Evolutionary conservation across 2,113 vertebrate species (phyloP).

Genomic region (Abramis brama): DNA sequence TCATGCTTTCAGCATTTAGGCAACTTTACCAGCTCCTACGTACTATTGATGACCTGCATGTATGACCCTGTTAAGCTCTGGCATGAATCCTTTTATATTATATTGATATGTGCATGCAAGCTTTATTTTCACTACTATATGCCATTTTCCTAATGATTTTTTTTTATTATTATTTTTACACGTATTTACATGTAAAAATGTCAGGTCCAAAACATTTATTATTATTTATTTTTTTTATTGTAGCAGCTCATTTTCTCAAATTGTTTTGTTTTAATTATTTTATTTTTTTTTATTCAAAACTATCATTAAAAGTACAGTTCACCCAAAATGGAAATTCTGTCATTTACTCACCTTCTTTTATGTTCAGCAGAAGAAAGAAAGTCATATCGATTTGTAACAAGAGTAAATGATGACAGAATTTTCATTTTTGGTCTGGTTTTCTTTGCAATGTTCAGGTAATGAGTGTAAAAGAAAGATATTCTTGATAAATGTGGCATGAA

Average conservation of each 20-base stretch:
- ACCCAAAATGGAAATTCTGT: not conserved
- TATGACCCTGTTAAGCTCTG: not conserved
- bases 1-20: not conserved
- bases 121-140: not conserved
- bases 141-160: not conserved
- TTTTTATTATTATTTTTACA: not conserved
- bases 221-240: not conserved
- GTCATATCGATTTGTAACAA: not conserved
- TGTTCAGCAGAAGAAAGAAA: not conserved
- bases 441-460: not conserved
- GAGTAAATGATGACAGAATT: not conserved
- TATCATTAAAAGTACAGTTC: not conserved
- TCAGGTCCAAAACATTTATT: not conserved
- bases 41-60: not conserved
- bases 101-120: not conserved
- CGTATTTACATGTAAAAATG: not conserved
- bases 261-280: not conserved
- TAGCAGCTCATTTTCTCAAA: not conserved
- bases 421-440: slow-evolving; percentile 14
- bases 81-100: not conserved
- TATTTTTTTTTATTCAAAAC: not conserved
- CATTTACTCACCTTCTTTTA: not conserved
- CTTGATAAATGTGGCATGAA: slow-evolving; percentile 4
- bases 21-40: not conserved
- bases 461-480: slow-evolving; percentile 19